Base-by-base conservation (phyloP, 2,113 vertebrate species). In the Ptychochromis oligacanthus region DNA sequence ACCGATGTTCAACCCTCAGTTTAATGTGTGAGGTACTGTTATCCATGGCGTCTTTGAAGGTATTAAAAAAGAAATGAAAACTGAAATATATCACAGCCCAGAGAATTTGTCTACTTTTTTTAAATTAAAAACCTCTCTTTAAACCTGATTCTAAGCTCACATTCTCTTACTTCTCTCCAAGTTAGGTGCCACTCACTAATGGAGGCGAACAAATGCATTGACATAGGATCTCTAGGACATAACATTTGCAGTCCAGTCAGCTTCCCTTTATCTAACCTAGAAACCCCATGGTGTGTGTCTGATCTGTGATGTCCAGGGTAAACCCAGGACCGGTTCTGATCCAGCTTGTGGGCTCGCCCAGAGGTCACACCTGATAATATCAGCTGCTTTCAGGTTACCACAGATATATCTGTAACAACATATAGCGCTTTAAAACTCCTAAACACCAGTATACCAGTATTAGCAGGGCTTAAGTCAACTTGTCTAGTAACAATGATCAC, bases 241-340 rank as follows among this genome's bases (percentile, higher is more conserved):
- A 34, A 76, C 28, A 80, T 64, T 7, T 77, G 40, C 57, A 61
- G 60, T 72, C 43, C 62, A 5, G 24, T 55, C 20, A 72, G 15
- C 4, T 49, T 67, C 15, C 28, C 24, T 62, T 28, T n/a, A 24
- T 28, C 79, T 72, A 81, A 77, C 78, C 79, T 28, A 74, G 46
- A 85, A 79, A 81, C 46, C 17, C 28, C 18, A 72, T 20, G 6
- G 46, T 64, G 52, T 4, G 18, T 64, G 14, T 81, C 40, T 70
- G 22, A 38, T 72, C 65, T 24, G 22, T 64, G 24, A 82, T 2
- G 31, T 61, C 56, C 20, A 11, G 58, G 72, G 9, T 11, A 40
- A 28, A 81, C 10, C 1, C 62, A 31, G 6, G 18, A 28, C 17
- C 28, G 65, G 43, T 52, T 72, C 43, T 31, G 43, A 72, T 72